Evolutionary conservation across 2,113 vertebrate genomes (phyloP), one percentile per base, ranked within the genome.

Genomic region (Ictalurus punctatus): DNA sequence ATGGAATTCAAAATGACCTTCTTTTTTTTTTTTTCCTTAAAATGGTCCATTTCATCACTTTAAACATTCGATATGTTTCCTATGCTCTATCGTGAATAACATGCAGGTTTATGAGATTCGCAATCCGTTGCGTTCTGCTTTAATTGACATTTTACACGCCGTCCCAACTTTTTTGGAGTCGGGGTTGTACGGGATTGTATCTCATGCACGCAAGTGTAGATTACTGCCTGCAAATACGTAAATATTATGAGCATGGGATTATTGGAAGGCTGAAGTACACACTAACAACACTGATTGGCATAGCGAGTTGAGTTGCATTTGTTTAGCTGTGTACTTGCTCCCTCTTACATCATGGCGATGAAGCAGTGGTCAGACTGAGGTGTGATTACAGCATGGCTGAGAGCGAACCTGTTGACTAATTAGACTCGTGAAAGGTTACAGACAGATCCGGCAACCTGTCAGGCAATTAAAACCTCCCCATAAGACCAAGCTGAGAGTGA

Each of bases 381-480:
- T 16, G 61, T 79, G 69, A 87, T 89, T 87, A 87, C 80, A 86
- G 89, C 71, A 56, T 54, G 63, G 61, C 84, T 74, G 82, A 82
- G 80, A 89, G 82, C 17, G 40, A 86, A 90, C 76, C 84, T 86
- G 85, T 89, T 87, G 87, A 91, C 79, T 89, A 89, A 90, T 86
- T 88, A 90, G 69, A 88, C 65, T 34, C 13, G 25, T 84, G 84
- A 90, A 90, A 90, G 87, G 90, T 89, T 90, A 90, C 79, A 61
- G 90, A 73, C 87, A 86, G 90, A 80, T 52, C 74, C 6, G 76
- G 52, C 48, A 87, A 87, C 86, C 86, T 84, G 85, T n/a, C 84
- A 85, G 54, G 85, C 90, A 91, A 91, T 91, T 91, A 91, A 89
- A 91, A 65, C n/a, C 81, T 73, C 54, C 52, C 69, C 71, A 86